These are phyloP conservation scores for Xiphias gladius DNA, from an alignment of 2,113 vertebrate species.

Conservation along the genomic window DNA sequence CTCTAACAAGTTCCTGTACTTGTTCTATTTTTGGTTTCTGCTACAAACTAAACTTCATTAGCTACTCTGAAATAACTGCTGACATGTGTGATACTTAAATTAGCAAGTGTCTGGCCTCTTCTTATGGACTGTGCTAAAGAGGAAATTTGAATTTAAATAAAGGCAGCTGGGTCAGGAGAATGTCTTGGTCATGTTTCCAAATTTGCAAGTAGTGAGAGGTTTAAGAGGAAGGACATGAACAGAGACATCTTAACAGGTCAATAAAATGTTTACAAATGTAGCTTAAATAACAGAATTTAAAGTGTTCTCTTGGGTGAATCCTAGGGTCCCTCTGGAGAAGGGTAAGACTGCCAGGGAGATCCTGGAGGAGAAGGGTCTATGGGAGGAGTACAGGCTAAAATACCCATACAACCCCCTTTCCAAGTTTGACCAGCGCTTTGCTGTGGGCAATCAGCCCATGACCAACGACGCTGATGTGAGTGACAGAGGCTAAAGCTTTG, in stretches of 20 bases:
- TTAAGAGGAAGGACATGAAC: background rate
- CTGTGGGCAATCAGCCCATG: slow-evolving; percentile 45
- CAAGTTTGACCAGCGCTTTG: slow-evolving; percentile 54
- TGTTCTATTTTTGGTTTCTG: background rate
- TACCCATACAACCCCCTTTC: slow-evolving; percentile 63
- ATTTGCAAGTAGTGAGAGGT: background rate
- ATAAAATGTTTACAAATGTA: background rate
- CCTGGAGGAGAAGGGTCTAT: slow-evolving; percentile 70
- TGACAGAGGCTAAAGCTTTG: background rate
- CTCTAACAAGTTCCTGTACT: background rate
- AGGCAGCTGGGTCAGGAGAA: background rate
- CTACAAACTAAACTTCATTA: background rate
- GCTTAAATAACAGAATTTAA: background rate
- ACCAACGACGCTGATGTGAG: slow-evolving; percentile 75
- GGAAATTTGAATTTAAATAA: background rate
- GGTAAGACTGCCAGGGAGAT: slow-evolving; percentile 63
- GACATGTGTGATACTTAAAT: background rate
- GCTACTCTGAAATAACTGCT: background rate
- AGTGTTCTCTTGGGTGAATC: background rate
- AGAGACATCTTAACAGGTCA: background rate
- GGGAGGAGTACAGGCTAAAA: slow-evolving; percentile 59
- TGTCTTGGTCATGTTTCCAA: background rate
- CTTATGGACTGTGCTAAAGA: background rate
- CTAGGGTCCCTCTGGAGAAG: slow-evolving; percentile 73
- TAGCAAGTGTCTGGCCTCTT: background rate